phyloP scores from a whole-genome alignment of 2,113 vertebrate genomes.

The Telmatochromis bifrenatus region DNA sequence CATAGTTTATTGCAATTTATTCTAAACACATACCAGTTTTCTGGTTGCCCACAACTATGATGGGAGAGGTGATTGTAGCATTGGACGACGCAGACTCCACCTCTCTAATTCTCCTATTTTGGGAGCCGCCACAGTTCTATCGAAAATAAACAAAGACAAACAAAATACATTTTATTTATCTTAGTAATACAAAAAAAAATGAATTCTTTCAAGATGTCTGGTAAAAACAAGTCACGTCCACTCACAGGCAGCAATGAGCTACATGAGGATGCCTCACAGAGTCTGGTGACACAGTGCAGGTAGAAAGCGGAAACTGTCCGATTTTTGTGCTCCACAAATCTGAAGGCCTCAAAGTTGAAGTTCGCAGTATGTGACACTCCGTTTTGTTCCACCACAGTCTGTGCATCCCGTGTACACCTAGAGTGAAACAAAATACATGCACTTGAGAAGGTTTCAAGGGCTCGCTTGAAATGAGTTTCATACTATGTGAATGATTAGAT shows the following conservation, averaged over 20 bases:
- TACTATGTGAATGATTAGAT: not conserved
- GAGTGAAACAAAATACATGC: not conserved
- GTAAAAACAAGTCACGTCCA: not conserved
- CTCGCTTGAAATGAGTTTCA: not conserved
- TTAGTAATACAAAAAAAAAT: not conserved
- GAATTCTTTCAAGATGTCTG: not conserved
- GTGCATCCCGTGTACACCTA: constrained; percentile 35
- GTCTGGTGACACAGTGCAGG: constrained; percentile 70
- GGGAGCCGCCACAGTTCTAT: not conserved
- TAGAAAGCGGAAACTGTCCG: constrained; percentile 65
- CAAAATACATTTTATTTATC: not conserved
- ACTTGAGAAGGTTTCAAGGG: not conserved
- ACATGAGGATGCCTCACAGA: constrained; percentile 62
- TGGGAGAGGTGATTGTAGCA: constrained; percentile 47
- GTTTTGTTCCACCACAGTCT: constrained; percentile 55
- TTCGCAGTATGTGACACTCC: constrained; percentile 48
- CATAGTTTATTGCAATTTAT: not conserved
- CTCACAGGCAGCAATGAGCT: constrained; percentile 48
- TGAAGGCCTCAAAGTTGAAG: constrained; percentile 74
- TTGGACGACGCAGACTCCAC: not conserved
- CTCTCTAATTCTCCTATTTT: constrained; percentile 16
- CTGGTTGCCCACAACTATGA: constrained; percentile 34
- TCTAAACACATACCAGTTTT: constrained; percentile 4
- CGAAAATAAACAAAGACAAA: not conserved
- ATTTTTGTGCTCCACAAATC: constrained; percentile 67